phyloP scores from a whole-genome alignment of 1,140 invertebrate species.

The Trachymyrmex septentrionalis region DNA sequence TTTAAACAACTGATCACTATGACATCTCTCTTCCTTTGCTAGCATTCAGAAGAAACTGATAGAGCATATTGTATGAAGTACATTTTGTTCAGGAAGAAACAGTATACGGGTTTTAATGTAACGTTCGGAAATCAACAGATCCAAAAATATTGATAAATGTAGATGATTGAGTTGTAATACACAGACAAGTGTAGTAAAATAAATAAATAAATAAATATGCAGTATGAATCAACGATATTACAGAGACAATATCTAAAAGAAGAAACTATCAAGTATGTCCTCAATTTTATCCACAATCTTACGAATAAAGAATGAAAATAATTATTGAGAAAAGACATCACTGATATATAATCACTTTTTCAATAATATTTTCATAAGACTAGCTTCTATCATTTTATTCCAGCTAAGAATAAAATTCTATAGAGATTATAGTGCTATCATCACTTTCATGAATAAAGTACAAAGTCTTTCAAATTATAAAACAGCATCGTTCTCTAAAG shows the following conservation, averaged over 20 bases:
- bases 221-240: not conserved
- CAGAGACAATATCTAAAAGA: not conserved
- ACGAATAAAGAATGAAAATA: not conserved
- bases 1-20: not conserved
- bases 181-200: not conserved
- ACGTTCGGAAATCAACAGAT: not conserved
- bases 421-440: not conserved
- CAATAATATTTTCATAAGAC: not conserved
- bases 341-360: not conserved
- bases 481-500: not conserved
- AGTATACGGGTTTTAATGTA: not conserved
- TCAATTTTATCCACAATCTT: not conserved
- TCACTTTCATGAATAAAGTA: not conserved
- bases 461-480: not conserved
- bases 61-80: not conserved
- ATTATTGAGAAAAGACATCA: not conserved
- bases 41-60: not conserved
- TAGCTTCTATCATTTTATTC: not conserved
- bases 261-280: not conserved
- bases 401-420: not conserved
- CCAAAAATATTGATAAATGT: not conserved
- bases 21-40: not conserved
- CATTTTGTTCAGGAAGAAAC: not conserved
- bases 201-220: not conserved
- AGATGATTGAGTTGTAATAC: not conserved